Conservation (phyloP, 2,797 vertebrate genomes). For the Philypnodon macrostomus region DNA sequence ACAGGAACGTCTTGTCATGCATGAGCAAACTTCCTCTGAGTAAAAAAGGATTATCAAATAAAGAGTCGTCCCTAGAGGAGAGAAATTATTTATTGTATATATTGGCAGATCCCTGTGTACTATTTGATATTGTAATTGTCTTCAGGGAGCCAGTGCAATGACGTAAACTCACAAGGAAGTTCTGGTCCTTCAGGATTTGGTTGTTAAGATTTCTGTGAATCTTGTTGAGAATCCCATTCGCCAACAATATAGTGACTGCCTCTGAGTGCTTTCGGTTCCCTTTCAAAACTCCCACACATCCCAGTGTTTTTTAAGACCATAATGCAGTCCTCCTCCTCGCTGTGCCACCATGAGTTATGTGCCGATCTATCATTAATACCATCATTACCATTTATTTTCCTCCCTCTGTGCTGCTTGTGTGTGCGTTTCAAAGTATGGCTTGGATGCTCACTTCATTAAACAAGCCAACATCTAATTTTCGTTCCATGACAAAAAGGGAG, state of each 20-base stretch:
- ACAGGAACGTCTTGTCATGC: no score
- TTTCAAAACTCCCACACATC: slow-evolving; percentile 47
- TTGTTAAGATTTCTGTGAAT: slow-evolving; percentile 10
- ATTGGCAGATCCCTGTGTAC: slow-evolving; percentile 24
- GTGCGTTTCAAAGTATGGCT: slow-evolving; percentile 37
- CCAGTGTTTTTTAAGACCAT: slow-evolving; percentile 17
- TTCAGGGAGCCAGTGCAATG: slow-evolving; percentile 32
- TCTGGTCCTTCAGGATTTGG: slow-evolving; percentile 18
- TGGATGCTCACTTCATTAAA: slow-evolving; percentile 37
- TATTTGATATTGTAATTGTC: slow-evolving; percentile 38
- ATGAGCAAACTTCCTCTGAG: slow-evolving; percentile 14
- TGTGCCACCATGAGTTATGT: slow-evolving; percentile 59
- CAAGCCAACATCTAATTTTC: slow-evolving; percentile 31
- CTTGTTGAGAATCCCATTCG: slow-evolving; percentile 19
- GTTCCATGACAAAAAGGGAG: slow-evolving; percentile 31
- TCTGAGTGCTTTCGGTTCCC: slow-evolving; percentile 36
- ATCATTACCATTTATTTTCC: slow-evolving; percentile 54
- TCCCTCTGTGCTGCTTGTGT: slow-evolving; percentile 46
- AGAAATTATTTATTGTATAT: slow-evolving; percentile 26
- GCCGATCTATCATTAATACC: slow-evolving; percentile 59
- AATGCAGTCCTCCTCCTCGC: slow-evolving; percentile 40
- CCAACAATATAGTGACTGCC: slow-evolving; percentile 36
- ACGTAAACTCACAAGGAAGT: slow-evolving; percentile 25
- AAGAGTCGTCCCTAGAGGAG: slow-evolving; percentile 14
- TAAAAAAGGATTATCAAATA: slow-evolving; percentile 8